A percentile compares a stretch with the other conserved stretches of the same genome.
Evolutionary conservation across 2,888 invertebrate species (phyloP).

Genomic region (Pediacus dermestoides): DNA sequence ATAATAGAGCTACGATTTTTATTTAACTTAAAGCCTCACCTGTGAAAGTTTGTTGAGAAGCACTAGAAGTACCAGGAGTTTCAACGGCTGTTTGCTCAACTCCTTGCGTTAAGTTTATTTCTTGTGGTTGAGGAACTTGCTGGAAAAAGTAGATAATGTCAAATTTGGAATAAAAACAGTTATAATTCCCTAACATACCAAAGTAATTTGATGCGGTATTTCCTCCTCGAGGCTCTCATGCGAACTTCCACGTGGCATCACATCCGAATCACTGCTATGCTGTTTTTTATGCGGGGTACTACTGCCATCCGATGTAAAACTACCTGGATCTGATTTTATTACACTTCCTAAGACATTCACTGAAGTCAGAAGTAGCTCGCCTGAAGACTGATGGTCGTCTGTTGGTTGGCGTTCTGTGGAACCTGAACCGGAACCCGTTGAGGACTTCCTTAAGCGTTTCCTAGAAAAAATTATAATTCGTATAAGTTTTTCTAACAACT

Average conservation of each 20-base stretch:
- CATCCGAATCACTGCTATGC: slow-evolving; percentile 43
- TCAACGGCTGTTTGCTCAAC: slow-evolving; percentile 41
- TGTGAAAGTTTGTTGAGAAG: slow-evolving; percentile 36
- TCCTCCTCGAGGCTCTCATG: slow-evolving; percentile 55
- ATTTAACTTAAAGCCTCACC: slow-evolving; percentile 23
- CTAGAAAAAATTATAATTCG: slow-evolving; percentile 42
- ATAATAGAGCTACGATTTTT: too few relatives aligned
- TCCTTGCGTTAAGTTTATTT: slow-evolving; percentile 39
- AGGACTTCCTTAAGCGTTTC: slow-evolving; percentile 63
- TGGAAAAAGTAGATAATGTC: slow-evolving; percentile 25
- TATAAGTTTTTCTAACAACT: slow-evolving; percentile 8
- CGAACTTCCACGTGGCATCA: slow-evolving; percentile 55
- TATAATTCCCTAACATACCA: slow-evolving; percentile 36
- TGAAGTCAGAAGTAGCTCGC: slow-evolving; percentile 52
- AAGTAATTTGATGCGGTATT: slow-evolving; percentile 42
- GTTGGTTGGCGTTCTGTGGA: slow-evolving; percentile 55
- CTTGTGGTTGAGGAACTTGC: slow-evolving; percentile 48
- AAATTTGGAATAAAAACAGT: slow-evolving; percentile 4
- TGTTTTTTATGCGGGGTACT: slow-evolving; percentile 35
- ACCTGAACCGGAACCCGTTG: slow-evolving; percentile 58
- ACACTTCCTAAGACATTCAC: slow-evolving; percentile 48
- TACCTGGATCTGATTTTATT: slow-evolving; percentile 47
- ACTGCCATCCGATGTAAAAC: slow-evolving; percentile 33
- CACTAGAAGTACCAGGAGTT: slow-evolving; percentile 42
- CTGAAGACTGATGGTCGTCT: slow-evolving; percentile 49